Conservation (phyloP, 1,140 invertebrate genomes). For the Zophobas morio region DNA sequence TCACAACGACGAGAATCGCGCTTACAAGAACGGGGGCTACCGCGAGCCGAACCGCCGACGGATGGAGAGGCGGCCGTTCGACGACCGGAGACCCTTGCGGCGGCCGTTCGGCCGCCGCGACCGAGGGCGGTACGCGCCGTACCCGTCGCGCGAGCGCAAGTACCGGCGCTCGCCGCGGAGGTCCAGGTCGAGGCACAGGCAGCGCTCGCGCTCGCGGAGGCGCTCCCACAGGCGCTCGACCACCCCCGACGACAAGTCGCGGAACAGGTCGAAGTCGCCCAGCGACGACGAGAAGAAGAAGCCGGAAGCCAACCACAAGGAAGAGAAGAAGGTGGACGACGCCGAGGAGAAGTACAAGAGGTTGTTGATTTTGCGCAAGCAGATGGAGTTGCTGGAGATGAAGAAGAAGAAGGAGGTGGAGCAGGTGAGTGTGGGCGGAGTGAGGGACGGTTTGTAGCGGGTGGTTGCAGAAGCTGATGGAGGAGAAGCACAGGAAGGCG, state of each 20-base stretch:
- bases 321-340: slow-evolving; percentile 65
- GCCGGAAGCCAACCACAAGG: slow-evolving; percentile 54
- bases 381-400: slow-evolving; percentile 70
- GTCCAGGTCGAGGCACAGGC: slow-evolving; percentile 46
- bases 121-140: slow-evolving; percentile 9
- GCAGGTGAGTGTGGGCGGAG: slow-evolving; percentile 51
- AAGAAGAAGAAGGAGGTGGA: slow-evolving; percentile 66
- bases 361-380: slow-evolving; percentile 70
- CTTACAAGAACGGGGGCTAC: slow-evolving; percentile 18
- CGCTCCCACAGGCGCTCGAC: not conserved
- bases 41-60: slow-evolving; percentile 24
- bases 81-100: slow-evolving; percentile 7
- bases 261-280: slow-evolving; percentile 50
- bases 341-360: slow-evolving; percentile 68
- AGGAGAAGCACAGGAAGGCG: slow-evolving; percentile 67
- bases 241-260: slow-evolving; percentile 49
- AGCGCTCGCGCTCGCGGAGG: slow-evolving; percentile 25
- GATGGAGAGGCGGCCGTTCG: slow-evolving; percentile 9
- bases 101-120: slow-evolving; percentile 14
- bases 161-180: slow-evolving; percentile 45
- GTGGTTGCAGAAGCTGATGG: slow-evolving; percentile 65
- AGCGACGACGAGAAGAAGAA: slow-evolving; percentile 44
- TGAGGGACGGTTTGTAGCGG: not conserved
- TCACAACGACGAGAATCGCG: slow-evolving; percentile 42
- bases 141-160: slow-evolving; percentile 5